Conservation (phyloP, 2,797 vertebrate genomes). For the Sebastes diploproa region DNA sequence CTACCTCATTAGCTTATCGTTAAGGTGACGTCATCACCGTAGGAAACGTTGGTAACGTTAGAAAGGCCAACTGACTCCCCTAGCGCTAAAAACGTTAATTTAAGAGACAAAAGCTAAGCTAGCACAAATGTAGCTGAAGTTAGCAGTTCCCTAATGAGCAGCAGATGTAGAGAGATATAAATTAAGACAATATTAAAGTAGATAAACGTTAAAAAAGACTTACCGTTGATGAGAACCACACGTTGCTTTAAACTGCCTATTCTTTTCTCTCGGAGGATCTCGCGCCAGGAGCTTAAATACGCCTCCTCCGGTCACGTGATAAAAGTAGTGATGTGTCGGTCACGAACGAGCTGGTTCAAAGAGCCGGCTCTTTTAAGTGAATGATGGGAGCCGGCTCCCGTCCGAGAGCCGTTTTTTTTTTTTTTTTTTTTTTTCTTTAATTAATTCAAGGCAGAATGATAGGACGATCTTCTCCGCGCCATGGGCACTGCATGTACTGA, state of each 20-base stretch:
- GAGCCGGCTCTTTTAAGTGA: too few relatives aligned
- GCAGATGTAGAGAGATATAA: accelerated
- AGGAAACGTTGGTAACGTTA: neutral
- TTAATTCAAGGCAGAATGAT: too few relatives aligned
- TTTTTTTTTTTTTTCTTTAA: too few relatives aligned
- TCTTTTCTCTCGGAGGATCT: neutral
- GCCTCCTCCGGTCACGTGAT: constrained; percentile 51
- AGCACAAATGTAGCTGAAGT: accelerated
- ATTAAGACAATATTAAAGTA: accelerated
- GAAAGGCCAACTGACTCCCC: neutral
- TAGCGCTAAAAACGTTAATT: neutral
- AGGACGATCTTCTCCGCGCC: too few relatives aligned
- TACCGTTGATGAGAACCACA: accelerated
- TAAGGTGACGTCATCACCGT: neutral
- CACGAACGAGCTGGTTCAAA: too few relatives aligned
- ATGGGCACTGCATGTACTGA: too few relatives aligned
- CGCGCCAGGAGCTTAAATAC: constrained; percentile 84
- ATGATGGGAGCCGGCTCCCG: too few relatives aligned
- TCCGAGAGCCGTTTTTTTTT: too few relatives aligned
- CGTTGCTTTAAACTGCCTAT: accelerated
- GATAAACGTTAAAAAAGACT: accelerated
- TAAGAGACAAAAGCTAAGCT: accelerated
- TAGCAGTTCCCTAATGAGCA: accelerated
- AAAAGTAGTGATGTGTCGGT: too few relatives aligned
- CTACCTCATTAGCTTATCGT: neutral